These are phyloP conservation scores for Crenuchus spilurus DNA, from an alignment of 2,797 vertebrate genomes.

Conservation along the genomic window DNA sequence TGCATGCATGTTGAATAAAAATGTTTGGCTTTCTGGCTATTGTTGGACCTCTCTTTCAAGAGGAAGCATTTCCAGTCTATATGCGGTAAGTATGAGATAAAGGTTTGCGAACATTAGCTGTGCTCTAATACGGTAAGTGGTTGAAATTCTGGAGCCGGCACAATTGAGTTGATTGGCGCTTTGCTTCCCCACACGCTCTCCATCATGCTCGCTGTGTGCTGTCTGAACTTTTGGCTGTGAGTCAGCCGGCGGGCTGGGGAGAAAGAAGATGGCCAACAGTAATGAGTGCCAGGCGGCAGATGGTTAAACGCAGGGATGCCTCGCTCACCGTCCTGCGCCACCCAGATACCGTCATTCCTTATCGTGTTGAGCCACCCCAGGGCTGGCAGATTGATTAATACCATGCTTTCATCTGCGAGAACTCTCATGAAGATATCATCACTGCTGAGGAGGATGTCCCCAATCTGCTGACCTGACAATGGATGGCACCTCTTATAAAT, in stretches of 20 bases:
- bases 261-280: slow-evolving; percentile 46
- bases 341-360: slow-evolving; percentile 65
- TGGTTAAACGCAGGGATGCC: slow-evolving; percentile 63
- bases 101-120: slow-evolving; percentile 5
- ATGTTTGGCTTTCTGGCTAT: neutral
- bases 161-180: slow-evolving; percentile 30
- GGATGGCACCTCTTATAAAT: slow-evolving; percentile 54
- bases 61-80: neutral
- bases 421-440: slow-evolving; percentile 73
- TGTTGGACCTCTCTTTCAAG: neutral
- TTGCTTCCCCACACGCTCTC: slow-evolving; percentile 25
- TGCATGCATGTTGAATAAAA: neutral
- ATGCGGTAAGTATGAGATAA: neutral
- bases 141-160: slow-evolving; percentile 18
- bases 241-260: slow-evolving; percentile 28
- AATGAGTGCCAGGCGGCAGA: slow-evolving; percentile 57
- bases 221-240: slow-evolving; percentile 44
- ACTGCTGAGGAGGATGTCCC: slow-evolving; percentile 65
- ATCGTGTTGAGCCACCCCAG: slow-evolving; percentile 67
- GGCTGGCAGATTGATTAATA: slow-evolving; percentile 76
- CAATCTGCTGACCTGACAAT: slow-evolving; percentile 62
- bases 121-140: slow-evolving; percentile 15
- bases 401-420: slow-evolving; percentile 71
- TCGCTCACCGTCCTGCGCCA: slow-evolving; percentile 43
- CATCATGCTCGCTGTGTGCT: slow-evolving; percentile 34